Evolutionary conservation across 1,140 invertebrate genomes (phyloP).

Genomic region (Formica exsecta): DNA sequence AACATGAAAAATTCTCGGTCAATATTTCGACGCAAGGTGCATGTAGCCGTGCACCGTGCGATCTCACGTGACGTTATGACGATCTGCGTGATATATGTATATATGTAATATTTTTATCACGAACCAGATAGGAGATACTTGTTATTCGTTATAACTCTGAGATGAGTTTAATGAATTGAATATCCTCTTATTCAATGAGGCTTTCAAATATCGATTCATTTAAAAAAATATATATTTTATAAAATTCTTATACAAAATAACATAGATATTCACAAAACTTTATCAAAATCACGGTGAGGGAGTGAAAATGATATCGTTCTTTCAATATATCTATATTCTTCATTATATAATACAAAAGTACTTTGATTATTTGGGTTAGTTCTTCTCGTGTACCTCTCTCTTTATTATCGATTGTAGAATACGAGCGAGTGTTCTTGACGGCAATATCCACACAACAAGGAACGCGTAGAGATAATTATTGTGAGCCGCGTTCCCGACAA

Average conservation of each 20-base stretch:
- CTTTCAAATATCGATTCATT: background rate
- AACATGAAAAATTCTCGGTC: constrained; percentile 11
- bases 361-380: background rate
- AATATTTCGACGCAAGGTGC: constrained; percentile 6
- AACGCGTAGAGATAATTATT: constrained; percentile 56
- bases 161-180: no score
- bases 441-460: constrained; percentile 40
- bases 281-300: background rate
- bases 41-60: background rate
- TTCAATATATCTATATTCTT: background rate
- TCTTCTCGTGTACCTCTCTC: background rate
- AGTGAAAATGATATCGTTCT: background rate
- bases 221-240: background rate
- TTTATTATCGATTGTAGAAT: constrained; percentile 48
- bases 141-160: background rate
- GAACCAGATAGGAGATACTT: background rate
- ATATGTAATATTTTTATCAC: background rate
- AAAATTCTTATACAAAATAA: background rate
- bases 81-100: background rate
- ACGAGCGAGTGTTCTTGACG: constrained; percentile 18
- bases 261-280: background rate
- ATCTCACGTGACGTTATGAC: background rate
- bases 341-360: no score
- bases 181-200: background rate
- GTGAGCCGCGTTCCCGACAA: constrained; percentile 67